Evolutionary conservation across 1,140 invertebrate genomes (phyloP).

Genomic region (Ylistrum balloti): DNA sequence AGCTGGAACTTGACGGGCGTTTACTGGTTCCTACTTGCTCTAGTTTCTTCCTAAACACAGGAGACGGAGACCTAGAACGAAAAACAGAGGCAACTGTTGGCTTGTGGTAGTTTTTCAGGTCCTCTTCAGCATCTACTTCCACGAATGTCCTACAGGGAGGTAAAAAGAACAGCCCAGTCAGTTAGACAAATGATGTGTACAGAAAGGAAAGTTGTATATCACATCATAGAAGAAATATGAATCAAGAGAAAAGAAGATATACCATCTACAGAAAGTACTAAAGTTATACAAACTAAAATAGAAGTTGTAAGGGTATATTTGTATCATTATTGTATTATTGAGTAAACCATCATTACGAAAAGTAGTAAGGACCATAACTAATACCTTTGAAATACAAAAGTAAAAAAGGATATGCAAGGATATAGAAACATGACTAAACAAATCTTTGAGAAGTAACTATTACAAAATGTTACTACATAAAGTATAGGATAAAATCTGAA

Average conservation of each 20-base stretch:
- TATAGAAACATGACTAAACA: too few species aligned
- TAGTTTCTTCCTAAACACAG: conserved; percentile 32
- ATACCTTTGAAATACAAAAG: too few species aligned
- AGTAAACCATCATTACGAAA: too few species aligned
- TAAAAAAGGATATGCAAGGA: too few species aligned
- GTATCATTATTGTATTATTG: too few species aligned
- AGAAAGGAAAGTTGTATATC: conserved; percentile 19
- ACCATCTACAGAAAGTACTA: too few species aligned
- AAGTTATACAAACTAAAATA: too few species aligned
- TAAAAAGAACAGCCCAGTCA: conserved; percentile 43
- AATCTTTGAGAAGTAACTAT: too few species aligned
- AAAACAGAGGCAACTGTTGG: conserved; percentile 67
- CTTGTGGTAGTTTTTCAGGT: conserved; percentile 58
- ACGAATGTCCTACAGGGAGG: conserved; percentile 59
- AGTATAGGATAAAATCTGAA: too few species aligned
- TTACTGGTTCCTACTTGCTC: conserved; percentile 45
- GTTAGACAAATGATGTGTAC: neutral
- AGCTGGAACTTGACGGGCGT: conserved; percentile 49
- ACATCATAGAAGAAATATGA: neutral
- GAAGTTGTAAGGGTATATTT: too few species aligned
- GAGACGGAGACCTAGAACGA: conserved; percentile 74
- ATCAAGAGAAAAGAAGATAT: neutral
- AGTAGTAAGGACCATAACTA: too few species aligned
- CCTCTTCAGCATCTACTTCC: conserved; percentile 59
- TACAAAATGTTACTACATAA: too few species aligned